A percentile compares a stretch with the other conserved stretches of the same genome.
Conservation (phyloP, 2,797 vertebrate genomes). For the Sitta carolinensis region DNA sequence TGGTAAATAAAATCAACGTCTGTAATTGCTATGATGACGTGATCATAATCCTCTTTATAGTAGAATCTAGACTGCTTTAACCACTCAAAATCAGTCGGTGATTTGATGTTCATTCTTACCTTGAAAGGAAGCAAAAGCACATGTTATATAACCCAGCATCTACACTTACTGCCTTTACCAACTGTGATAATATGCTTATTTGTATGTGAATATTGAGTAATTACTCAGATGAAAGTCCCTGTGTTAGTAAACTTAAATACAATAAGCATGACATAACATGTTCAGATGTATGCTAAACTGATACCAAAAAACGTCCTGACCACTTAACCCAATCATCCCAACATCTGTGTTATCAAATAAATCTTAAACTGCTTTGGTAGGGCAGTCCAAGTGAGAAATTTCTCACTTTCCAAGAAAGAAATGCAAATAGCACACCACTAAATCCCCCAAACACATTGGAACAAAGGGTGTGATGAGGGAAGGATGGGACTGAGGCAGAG, state of each 20-base stretch:
- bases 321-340: not conserved
- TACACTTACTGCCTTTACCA: not conserved
- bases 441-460: not conserved
- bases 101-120: constrained; percentile 79
- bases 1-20: constrained; percentile 82
- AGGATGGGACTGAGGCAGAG: not conserved
- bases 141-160: not conserved
- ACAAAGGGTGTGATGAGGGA: not conserved
- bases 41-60: constrained; percentile 77
- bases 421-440: not conserved
- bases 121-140: constrained; percentile 40
- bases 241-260: not conserved
- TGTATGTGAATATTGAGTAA: not conserved
- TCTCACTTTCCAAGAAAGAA: not conserved
- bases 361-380: not conserved
- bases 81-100: constrained; percentile 79
- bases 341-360: not conserved
- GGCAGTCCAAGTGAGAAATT: not conserved
- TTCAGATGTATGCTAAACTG: not conserved
- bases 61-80: constrained; percentile 81
- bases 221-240: not conserved
- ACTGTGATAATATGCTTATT: not conserved
- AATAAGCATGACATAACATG: not conserved
- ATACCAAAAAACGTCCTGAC: not conserved
- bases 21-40: constrained; percentile 76